phyloP scores from a whole-genome alignment of 1,140 invertebrate genomes.

The Alviniconcha marisindica region DNA sequence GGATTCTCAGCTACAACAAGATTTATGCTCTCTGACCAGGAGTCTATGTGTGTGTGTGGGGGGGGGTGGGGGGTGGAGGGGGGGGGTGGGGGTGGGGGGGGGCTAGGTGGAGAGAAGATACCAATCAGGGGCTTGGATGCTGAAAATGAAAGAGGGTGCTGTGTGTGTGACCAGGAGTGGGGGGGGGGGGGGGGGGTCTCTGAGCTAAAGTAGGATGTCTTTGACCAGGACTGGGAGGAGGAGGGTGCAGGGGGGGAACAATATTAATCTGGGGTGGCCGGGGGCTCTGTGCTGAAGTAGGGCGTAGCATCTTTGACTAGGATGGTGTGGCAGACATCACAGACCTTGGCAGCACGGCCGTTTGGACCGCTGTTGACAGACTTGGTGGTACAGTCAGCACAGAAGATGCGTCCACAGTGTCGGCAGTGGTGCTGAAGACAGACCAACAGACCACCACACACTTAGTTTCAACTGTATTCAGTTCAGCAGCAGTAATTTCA shows the following conservation, averaged over 20 bases:
- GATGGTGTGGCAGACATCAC: slow-evolving; percentile 97
- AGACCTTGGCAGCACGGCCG: slow-evolving; percentile 90
- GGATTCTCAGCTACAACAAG: too few species aligned
- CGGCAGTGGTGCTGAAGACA: slow-evolving; percentile 88
- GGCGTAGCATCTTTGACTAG: slow-evolving; percentile 94
- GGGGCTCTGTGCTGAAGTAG: slow-evolving; percentile 94
- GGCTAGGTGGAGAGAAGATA: background rate
- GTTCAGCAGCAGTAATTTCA: background rate
- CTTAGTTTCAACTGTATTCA: background rate
- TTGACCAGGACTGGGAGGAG: too few species aligned
- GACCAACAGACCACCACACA: background rate
- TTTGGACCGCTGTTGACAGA: slow-evolving; percentile 91
- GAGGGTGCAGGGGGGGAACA: background rate
- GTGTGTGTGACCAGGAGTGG: background rate
- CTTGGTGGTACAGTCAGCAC: slow-evolving; percentile 88
- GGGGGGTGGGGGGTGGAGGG: background rate
- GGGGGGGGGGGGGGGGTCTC: background rate
- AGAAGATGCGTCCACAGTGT: slow-evolving; percentile 98
- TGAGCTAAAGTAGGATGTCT: too few species aligned
- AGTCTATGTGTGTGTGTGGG: background rate
- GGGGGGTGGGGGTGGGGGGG: background rate
- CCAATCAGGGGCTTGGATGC: background rate
- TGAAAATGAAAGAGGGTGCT: too few species aligned
- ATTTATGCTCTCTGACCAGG: too few species aligned
- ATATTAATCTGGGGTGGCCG: slow-evolving; percentile 80